Evolutionary conservation across 2,888 invertebrate species (phyloP), one percentile per base, ranked within the genome.

Genomic region (Protonemura montana): DNA sequence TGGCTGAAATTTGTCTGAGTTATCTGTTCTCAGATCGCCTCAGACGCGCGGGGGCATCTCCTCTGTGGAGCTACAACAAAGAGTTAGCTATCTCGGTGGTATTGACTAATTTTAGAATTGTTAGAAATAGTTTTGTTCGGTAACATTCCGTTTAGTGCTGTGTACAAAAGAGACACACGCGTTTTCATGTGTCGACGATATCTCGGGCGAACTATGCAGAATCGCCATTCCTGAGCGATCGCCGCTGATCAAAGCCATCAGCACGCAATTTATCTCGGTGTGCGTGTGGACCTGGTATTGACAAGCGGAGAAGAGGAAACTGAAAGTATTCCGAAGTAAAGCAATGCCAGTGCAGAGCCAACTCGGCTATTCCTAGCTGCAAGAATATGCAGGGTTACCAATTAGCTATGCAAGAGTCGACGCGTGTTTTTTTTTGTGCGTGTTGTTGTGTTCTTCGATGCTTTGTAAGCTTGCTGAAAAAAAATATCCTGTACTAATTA

Each of bases 101-200:
- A 59, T 30, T 10, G 81, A 81, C 81, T 81, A 81, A 81, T 81
- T 30, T 81, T 81, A 81, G 81, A 81, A 81, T 81, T 28, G 81
- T 81, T 81, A 1, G 81, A 30, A 81, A 81, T 81, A 81, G 30
- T 30, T 30, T 16, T 0, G 16, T 59, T 59, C 59, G 59, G 59
- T 13, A 59, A 59, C 59, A 59, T 59, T 59, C 59, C 59, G 59
- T 59, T 59, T 59, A 59, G 59, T 59, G 21, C 59, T 16, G 16
- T 59, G 21, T 21, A 59, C 59, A 59, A 59, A 59, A 59, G 41
- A 41, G 16, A 21, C 21, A 7, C 1, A 13, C 16, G 21, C 21
- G 59, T 59, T 59, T 59, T 10, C 59, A 21, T 10, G 59, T 59
- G 59, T 59, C 59, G 21, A 21, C 59, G 21, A 21, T 21, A 16